Conservation (phyloP, 2,797 vertebrate genomes). For the Parauchenoglanis ngamensis region DNA sequence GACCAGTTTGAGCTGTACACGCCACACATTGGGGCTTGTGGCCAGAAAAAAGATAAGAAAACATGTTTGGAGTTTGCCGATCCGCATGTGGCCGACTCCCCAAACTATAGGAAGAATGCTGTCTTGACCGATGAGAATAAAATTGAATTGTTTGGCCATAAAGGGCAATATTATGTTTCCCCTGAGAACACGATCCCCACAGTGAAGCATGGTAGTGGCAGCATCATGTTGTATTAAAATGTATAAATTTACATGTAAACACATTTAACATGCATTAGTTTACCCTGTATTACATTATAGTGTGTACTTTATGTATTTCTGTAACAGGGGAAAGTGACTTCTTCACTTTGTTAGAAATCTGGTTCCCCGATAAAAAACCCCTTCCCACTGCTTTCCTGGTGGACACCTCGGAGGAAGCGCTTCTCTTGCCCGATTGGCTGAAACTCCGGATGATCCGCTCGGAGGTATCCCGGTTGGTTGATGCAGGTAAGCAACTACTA, state of each 20-base stretch:
- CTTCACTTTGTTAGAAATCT: slow-evolving; percentile 87
- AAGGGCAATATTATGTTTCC: too few relatives aligned
- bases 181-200: too few relatives aligned
- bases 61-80: too few relatives aligned
- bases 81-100: too few relatives aligned
- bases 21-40: too few relatives aligned
- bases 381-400: slow-evolving; percentile 97
- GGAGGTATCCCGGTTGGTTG: slow-evolving; percentile 91
- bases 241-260: not conserved
- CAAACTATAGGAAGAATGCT: too few relatives aligned
- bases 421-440: slow-evolving; percentile 95
- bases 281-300: not conserved
- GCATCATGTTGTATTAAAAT: too few relatives aligned
- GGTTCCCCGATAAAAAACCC: slow-evolving; percentile 97
- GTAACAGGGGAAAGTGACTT: slow-evolving; percentile 85
- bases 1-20: too few relatives aligned
- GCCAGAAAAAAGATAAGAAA: too few relatives aligned
- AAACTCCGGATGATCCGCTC: slow-evolving; percentile 98
- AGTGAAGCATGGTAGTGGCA: too few relatives aligned
- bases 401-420: slow-evolving; percentile 95
- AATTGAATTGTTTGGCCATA: too few relatives aligned
- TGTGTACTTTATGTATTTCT: not conserved
- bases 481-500: slow-evolving; percentile 79
- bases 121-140: too few relatives aligned
- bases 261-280: not conserved